Conservation (phyloP, 2,797 vertebrate species). For the Melanotaenia pygmaea region DNA sequence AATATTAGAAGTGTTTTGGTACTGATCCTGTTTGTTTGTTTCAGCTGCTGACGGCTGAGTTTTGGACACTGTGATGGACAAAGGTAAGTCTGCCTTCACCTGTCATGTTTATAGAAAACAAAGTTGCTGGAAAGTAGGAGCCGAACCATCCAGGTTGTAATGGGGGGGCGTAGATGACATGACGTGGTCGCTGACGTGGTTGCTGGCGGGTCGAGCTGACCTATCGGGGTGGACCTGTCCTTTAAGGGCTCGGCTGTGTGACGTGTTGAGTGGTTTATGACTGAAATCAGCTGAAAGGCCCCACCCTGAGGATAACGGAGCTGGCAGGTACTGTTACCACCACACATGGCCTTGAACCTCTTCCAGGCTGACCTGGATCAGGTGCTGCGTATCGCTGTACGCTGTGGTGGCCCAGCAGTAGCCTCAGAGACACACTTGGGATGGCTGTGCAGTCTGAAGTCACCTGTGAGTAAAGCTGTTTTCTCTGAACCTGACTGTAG, state of each 20-base stretch:
- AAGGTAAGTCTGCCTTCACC: slow-evolving; percentile 61
- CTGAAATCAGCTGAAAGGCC: slow-evolving; percentile 63
- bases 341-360: slow-evolving; percentile 41
- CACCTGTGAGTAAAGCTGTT: slow-evolving; percentile 62
- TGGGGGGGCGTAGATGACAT: too few relatives aligned
- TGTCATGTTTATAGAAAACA: too few relatives aligned
- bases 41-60: slow-evolving; percentile 58
- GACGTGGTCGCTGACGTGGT: too few relatives aligned
- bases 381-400: slow-evolving; percentile 3
- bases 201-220: too few relatives aligned
- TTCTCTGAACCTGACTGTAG: slow-evolving; percentile 27
- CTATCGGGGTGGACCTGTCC: not conserved
- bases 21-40: slow-evolving; percentile 30
- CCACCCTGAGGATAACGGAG: slow-evolving; percentile 46
- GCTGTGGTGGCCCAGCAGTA: not conserved
- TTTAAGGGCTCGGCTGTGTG: slow-evolving; percentile 46
- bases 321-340: slow-evolving; percentile 29
- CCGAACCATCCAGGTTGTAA: too few relatives aligned
- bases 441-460: slow-evolving; percentile 69
- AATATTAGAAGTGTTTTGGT: not conserved
- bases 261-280: slow-evolving; percentile 45
- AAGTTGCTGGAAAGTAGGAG: too few relatives aligned
- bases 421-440: slow-evolving; percentile 5
- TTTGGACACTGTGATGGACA: slow-evolving; percentile 73
- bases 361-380: slow-evolving; percentile 45